Evolutionary conservation across 2,797 vertebrate species (phyloP), one percentile per base, ranked within the genome.

Genomic region (Malurus leucopterus): DNA sequence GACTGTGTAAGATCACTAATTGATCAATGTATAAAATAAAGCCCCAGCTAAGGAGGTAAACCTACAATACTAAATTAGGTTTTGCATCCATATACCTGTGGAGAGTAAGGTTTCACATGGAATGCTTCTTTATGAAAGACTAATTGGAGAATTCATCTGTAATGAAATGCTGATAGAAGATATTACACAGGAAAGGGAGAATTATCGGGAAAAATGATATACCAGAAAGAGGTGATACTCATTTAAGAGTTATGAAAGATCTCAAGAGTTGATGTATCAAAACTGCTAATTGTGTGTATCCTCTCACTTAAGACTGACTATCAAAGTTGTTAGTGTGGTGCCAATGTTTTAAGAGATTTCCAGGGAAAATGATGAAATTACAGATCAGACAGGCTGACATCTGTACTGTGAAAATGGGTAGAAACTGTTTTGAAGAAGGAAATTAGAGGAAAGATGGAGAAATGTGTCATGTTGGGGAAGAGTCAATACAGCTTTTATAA

Each of bases 401-500:
- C 85, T 89, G 79, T 90, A 81, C 89, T 81, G 63, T 89, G 82
- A 89, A 94, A 94, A 77, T 54, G 59, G n/a, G 15, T 80, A 72
- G 73, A 69, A 93, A 46, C 59, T 72, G 77, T 91, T 90, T 72
- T 88, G 80, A 91, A 86, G 59, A 51, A 44, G 64, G 88, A 88
- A 76, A 86, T 67, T 30, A 75, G 63, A 69, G 59, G 55, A 84
- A 92, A 84, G 12, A 11, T 38, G 58, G 63, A 58, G 53, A 86
- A 88, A 50, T 27, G 8, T 77, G 54, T 88, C 13, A 3, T 86
- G n/a, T 30, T 84, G 49, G 30, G 41, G 21, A 82, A 86, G 21
- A 88, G 74, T 90, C 71, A 93, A 3, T 92, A 40, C n/a, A 63
- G 53, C 63, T 88, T 86, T 84, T 86, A 30, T 57, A 40, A 88